Evolutionary conservation across 2,113 vertebrate species (phyloP).

Genomic region (Blennius ocellaris): DNA sequence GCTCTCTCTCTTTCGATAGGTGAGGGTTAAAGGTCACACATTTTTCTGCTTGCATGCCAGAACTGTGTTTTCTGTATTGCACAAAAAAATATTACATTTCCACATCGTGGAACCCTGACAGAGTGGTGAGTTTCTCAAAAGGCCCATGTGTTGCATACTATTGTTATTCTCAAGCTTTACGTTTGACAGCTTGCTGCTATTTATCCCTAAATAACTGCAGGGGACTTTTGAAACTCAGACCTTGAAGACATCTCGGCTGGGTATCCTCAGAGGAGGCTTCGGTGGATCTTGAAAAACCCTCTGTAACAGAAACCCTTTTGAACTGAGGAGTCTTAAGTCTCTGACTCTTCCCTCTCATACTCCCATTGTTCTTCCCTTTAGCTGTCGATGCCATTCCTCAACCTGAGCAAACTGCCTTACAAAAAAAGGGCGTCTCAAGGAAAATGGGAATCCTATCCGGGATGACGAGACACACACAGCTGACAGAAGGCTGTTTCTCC

Average conservation of each 20-base stretch:
- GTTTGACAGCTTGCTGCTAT: slow-evolving; percentile 43
- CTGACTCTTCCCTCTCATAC: slow-evolving; percentile 9
- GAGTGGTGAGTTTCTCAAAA: slow-evolving; percentile 40
- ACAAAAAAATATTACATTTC: background rate
- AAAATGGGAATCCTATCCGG: slow-evolving; percentile 48
- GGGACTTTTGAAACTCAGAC: slow-evolving; percentile 59
- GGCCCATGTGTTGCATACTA: slow-evolving; percentile 31
- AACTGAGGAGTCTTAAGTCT: slow-evolving; percentile 29
- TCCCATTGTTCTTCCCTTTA: slow-evolving; percentile 37
- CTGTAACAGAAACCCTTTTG: slow-evolving; percentile 49
- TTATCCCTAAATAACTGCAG: slow-evolving; percentile 41
- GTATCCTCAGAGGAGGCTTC: slow-evolving; percentile 49
- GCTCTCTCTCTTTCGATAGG: slow-evolving; percentile 96
- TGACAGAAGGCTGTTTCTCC: slow-evolving; percentile 65
- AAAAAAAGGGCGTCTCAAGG: slow-evolving; percentile 59
- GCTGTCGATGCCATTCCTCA: slow-evolving; percentile 38
- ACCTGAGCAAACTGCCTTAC: slow-evolving; percentile 53
- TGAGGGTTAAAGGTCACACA: slow-evolving; percentile 65
- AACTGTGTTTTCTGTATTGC: background rate
- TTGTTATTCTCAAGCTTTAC: slow-evolving; percentile 24
- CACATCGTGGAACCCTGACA: slow-evolving; percentile 22
- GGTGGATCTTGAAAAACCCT: slow-evolving; percentile 55
- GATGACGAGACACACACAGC: slow-evolving; percentile 44
- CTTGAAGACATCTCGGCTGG: slow-evolving; percentile 57
- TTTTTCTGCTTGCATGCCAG: background rate